A percentile compares a stretch with the other conserved stretches of the same genome.
These are phyloP conservation scores for Zosterops hypoxanthus DNA, from an alignment of 2,113 vertebrate genomes.

Conservation along the genomic window DNA sequence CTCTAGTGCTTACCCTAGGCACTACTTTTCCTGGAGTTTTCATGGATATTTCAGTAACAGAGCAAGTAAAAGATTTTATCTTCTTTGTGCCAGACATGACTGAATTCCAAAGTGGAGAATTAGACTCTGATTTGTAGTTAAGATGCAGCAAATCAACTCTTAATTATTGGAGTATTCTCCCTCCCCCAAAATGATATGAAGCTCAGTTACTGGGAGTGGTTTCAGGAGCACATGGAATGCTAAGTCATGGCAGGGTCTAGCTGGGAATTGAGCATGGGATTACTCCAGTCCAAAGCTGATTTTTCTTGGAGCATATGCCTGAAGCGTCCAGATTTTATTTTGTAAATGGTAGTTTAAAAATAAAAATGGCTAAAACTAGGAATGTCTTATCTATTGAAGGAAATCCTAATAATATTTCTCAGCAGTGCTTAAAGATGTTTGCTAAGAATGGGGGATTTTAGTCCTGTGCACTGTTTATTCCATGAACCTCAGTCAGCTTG, in stretches of 20 bases:
- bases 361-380: neutral
- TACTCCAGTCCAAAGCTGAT: neutral
- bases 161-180: neutral
- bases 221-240: neutral
- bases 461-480: neutral
- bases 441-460: neutral
- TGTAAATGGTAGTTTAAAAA: neutral
- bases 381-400: neutral
- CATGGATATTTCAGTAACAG: neutral
- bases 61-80: neutral
- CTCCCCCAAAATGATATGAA: rapidly evolving
- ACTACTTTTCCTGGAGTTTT: neutral
- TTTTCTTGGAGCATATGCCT: neutral
- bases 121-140: neutral
- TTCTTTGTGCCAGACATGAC: neutral
- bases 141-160: neutral
- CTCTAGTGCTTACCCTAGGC: neutral
- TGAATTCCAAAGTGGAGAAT: neutral
- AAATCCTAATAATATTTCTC: neutral
- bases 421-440: neutral
- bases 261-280: neutral
- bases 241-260: neutral
- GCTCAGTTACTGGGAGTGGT: neutral
- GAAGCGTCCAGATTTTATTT: neutral
- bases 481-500: neutral